phyloP scores from a whole-genome alignment of 2,113 vertebrate species.

The Dipodomys stephensi region DNA sequence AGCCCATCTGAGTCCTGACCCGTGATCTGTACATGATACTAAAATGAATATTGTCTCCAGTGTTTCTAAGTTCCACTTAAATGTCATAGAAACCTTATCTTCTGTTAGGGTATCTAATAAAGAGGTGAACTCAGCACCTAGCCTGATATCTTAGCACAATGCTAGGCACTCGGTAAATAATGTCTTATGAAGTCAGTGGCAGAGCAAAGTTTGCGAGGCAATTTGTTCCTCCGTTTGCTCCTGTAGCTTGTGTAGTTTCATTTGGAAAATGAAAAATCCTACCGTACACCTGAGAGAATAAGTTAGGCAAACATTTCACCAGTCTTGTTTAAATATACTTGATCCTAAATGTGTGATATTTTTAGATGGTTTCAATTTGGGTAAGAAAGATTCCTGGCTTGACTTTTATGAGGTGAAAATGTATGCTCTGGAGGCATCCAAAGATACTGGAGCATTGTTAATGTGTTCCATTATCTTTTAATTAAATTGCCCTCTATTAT shows the following conservation, averaged over 20 bases:
- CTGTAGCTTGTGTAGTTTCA: neutral
- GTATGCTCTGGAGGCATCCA: slow-evolving; percentile 60
- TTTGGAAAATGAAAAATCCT: slow-evolving; percentile 37
- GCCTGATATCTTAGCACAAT: neutral
- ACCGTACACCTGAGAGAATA: slow-evolving; percentile 7
- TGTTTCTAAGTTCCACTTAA: neutral
- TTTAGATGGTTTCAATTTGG: slow-evolving; percentile 57
- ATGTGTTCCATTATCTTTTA: slow-evolving; percentile 82
- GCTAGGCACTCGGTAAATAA: neutral
- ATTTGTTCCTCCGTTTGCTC: neutral
- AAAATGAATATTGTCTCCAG: neutral
- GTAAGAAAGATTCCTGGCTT: slow-evolving; percentile 60
- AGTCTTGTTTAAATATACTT: slow-evolving; percentile 61
- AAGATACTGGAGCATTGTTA: slow-evolving; percentile 69
- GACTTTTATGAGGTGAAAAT: slow-evolving; percentile 66
- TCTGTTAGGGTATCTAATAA: neutral
- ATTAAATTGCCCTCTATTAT: slow-evolving; percentile 77
- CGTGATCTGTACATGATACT: neutral
- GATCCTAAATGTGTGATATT: slow-evolving; percentile 60
- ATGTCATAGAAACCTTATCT: neutral
- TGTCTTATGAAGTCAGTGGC: neutral
- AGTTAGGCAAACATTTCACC: slow-evolving; percentile 65
- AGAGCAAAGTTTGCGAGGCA: neutral
- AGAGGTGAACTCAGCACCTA: neutral
- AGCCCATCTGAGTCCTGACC: neutral